Percentiles rank a stretch among this genome's conserved stretches.
phyloP scores from a whole-genome alignment of 2,113 vertebrate genomes.

The Misgurnus anguillicaudatus region DNA sequence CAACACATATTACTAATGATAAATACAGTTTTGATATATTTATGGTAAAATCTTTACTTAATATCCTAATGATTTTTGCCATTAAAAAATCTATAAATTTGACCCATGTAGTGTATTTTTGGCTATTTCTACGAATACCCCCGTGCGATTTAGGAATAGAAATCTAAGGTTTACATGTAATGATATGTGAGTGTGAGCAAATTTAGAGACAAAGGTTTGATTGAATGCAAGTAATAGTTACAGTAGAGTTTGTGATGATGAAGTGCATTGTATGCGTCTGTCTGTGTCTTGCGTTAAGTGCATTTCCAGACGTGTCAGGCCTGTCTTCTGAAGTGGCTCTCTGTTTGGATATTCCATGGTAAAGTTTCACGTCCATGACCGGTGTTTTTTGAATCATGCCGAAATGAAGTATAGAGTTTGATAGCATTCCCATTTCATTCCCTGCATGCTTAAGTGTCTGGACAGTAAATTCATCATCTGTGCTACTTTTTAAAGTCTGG shows the following conservation, averaged over 20 bases:
- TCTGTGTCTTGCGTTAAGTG: constrained; percentile 42
- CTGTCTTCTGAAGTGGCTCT: constrained; percentile 54
- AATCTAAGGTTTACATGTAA: too few relatives aligned
- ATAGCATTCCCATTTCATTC: constrained; percentile 71
- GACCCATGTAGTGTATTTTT: too few relatives aligned
- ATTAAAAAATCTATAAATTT: too few relatives aligned
- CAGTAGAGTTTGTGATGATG: constrained; percentile 32
- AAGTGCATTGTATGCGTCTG: constrained; percentile 21
- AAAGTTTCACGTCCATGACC: constrained; percentile 40
- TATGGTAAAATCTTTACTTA: too few relatives aligned
- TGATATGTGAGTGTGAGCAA: too few relatives aligned
- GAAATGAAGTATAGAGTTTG: constrained; percentile 59
- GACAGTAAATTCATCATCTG: constrained; percentile 63
- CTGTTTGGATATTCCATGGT: constrained; percentile 38
- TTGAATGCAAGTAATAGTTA: too few relatives aligned
- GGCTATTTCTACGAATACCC: too few relatives aligned
- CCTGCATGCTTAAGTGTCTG: constrained; percentile 69
- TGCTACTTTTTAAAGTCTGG: constrained; percentile 67
- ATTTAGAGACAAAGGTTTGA: too few relatives aligned
- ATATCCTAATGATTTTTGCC: too few relatives aligned
- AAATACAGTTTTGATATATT: too few relatives aligned
- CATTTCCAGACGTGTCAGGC: constrained; percentile 61
- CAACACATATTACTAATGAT: too few relatives aligned
- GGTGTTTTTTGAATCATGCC: constrained; percentile 56
- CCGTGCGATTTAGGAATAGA: too few relatives aligned